phyloP scores from a whole-genome alignment of 2,113 vertebrate genomes.

The Mesitornis unicolor region DNA sequence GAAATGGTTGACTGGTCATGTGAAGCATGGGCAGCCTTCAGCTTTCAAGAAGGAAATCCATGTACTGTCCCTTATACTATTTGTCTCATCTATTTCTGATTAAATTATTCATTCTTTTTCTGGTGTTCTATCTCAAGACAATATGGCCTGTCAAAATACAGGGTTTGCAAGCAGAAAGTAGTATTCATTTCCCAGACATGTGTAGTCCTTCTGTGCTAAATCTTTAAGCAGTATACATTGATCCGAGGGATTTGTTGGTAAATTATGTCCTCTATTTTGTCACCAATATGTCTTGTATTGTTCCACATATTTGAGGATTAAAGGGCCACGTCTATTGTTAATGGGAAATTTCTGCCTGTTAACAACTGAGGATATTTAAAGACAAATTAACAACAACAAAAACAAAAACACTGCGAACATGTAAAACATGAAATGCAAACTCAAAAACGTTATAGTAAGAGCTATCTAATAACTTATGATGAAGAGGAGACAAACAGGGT shows the following conservation, averaged over 20 bases:
- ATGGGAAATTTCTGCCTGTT: not conserved
- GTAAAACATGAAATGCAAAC: not conserved
- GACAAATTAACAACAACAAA: not conserved
- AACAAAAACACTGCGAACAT: not conserved
- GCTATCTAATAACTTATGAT: not conserved
- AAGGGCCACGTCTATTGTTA: not conserved
- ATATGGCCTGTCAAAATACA: constrained; percentile 61
- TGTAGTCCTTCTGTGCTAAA: constrained; percentile 7
- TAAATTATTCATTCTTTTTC: constrained; percentile 62
- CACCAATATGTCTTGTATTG: constrained; percentile 13
- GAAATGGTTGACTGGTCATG: constrained; percentile 35
- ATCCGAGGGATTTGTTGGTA: not conserved
- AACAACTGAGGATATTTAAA: not conserved
- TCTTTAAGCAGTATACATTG: constrained; percentile 27
- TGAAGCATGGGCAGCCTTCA: constrained; percentile 30
- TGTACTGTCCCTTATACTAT: constrained; percentile 19
- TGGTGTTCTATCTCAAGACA: constrained; percentile 40
- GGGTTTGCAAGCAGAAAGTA: constrained; percentile 48
- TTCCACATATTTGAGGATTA: not conserved
- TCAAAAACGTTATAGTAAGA: not conserved
- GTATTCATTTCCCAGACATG: constrained; percentile 36
- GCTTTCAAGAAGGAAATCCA: constrained; percentile 49
- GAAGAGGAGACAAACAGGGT: not conserved
- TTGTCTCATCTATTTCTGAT: constrained; percentile 62
- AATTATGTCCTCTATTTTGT: constrained; percentile 6